phyloP scores from a whole-genome alignment of 2,113 vertebrate genomes.

The Pipa parva region DNA sequence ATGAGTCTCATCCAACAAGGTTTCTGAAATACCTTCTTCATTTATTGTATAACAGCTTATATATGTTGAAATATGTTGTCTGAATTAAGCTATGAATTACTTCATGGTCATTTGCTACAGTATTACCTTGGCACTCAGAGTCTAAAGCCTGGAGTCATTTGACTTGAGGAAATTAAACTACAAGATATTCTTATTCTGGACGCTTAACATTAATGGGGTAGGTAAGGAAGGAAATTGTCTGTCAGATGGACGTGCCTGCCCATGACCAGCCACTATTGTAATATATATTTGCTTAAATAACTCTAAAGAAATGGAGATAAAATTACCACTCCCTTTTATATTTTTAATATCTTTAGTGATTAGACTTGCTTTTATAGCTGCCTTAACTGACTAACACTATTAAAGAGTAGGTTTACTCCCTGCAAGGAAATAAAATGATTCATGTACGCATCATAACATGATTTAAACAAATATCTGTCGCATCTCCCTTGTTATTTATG shows the following conservation, averaged over 20 bases:
- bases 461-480: slow-evolving; percentile 38
- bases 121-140: no score
- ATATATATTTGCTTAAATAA: not conserved
- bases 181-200: no score
- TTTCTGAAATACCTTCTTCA: no score
- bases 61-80: no score
- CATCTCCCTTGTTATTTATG: slow-evolving; percentile 22
- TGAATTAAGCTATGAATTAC: no score
- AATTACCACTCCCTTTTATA: not conserved
- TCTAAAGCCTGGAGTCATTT: no score
- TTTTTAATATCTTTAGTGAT: not conserved
- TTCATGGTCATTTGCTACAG: no score
- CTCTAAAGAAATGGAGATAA: not conserved
- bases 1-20: no score
- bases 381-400: not conserved
- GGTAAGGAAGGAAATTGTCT: not conserved
- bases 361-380: not conserved
- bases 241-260: not conserved
- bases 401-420: not conserved
- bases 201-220: no score
- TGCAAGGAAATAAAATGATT: slow-evolving; percentile 5
- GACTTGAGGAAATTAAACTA: no score
- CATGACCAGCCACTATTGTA: not conserved
- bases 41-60: no score
- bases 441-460: slow-evolving; percentile 11